Conservation (phyloP, 1,140 invertebrate species). For the Manduca sexta region DNA sequence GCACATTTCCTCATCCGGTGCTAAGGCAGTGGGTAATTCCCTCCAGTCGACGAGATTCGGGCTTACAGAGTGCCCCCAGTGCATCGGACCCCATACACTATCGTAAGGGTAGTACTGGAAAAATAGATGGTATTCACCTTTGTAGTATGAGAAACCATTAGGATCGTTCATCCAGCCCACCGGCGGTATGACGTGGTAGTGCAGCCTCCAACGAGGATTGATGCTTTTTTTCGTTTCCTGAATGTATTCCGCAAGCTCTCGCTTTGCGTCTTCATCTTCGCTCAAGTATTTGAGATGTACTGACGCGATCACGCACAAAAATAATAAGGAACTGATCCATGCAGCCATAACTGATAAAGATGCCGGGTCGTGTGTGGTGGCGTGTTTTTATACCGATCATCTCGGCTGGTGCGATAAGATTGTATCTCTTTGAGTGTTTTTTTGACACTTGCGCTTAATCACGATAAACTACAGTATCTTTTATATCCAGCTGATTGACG, state of each 20-base stretch:
- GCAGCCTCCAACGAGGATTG: constrained; percentile 37
- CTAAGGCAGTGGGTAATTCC: constrained; percentile 51
- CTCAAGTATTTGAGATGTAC: neutral
- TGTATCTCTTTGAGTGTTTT: neutral
- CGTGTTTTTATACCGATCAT: too few species aligned
- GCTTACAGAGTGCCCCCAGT: constrained; percentile 61
- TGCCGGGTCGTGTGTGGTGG: too few species aligned
- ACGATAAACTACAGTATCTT: too few species aligned
- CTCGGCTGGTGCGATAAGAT: too few species aligned
- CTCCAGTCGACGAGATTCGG: constrained; percentile 59
- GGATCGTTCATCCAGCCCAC: constrained; percentile 70
- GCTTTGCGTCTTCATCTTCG: constrained; percentile 15
- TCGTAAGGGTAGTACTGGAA: constrained; percentile 63
- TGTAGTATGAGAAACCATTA: constrained; percentile 59
- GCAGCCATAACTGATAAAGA: constrained; percentile 1
- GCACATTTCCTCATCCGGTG: constrained; percentile 59
- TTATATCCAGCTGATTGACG: too few species aligned
- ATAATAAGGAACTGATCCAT: constrained; percentile 1
- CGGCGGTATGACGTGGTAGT: constrained; percentile 51
- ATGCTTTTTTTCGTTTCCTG: constrained; percentile 35
- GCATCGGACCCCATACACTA: constrained; percentile 54
- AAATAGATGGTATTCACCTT: constrained; percentile 60
- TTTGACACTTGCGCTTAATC: neutral
- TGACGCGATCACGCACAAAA: neutral
- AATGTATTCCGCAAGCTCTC: constrained; percentile 47